Evolutionary conservation across 1,140 invertebrate genomes (phyloP).

Genomic region (Rhopalosiphum padi): DNA sequence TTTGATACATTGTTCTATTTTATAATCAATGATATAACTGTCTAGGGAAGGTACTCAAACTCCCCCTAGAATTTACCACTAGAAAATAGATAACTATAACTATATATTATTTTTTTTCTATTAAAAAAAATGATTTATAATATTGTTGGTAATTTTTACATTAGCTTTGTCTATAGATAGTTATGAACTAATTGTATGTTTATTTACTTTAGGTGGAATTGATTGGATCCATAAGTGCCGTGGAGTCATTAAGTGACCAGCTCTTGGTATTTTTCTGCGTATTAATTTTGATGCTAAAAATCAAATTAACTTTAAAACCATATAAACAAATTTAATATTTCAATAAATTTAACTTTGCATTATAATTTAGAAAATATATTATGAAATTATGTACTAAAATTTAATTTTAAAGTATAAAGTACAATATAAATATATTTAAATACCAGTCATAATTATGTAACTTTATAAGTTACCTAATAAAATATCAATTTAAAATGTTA

Average conservation of each 20-base stretch:
- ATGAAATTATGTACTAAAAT: neutral
- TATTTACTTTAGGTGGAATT: slow-evolving; percentile 71
- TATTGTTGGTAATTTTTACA: neutral
- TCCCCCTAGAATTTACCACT: no score
- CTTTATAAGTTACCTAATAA: neutral
- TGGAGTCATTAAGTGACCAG: slow-evolving; percentile 77
- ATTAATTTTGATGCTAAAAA: slow-evolving; percentile 73
- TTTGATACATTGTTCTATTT: no score
- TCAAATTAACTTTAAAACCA: slow-evolving; percentile 58
- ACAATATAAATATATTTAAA: neutral
- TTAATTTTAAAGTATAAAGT: neutral
- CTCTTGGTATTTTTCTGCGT: slow-evolving; percentile 76
- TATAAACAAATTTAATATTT: neutral
- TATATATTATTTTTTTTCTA: no score
- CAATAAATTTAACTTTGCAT: neutral
- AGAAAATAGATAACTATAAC: neutral
- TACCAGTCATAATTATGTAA: neutral
- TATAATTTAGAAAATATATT: neutral
- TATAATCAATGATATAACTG: no score
- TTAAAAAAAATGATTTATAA: neutral
- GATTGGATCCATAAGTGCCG: slow-evolving; percentile 77
- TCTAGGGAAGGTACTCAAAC: no score
- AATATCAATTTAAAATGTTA: neutral
- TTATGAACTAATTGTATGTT: neutral
- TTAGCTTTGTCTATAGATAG: neutral